Evolutionary conservation across 2,888 invertebrate species (phyloP).

Genomic region (Steromphala cineraria): DNA sequence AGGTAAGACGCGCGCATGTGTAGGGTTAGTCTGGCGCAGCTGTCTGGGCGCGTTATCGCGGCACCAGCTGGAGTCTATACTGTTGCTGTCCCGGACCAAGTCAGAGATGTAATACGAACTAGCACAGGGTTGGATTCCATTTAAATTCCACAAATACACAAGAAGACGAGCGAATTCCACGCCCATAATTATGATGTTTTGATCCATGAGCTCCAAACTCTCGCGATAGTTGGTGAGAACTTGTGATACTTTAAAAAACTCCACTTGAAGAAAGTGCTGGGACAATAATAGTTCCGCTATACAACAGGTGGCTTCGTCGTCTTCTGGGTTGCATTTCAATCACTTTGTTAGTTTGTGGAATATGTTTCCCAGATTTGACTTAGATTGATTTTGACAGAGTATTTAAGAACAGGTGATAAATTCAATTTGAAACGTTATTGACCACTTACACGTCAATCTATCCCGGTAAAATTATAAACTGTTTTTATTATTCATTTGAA

Average conservation of each 20-base stretch:
- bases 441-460: no score
- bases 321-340: no score
- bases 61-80: conserved; percentile 37
- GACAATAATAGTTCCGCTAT: no score
- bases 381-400: no score
- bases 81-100: background rate
- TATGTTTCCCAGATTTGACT: no score
- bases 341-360: no score
- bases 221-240: conserved; percentile 6
- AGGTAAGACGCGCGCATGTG: conserved; percentile 25
- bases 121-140: conserved; percentile 33
- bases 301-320: no score
- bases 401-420: no score
- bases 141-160: conserved; percentile 36
- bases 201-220: background rate
- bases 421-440: no score
- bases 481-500: no score
- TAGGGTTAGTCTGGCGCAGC: conserved; percentile 33
- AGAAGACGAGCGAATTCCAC: conserved; percentile 15
- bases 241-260: background rate
- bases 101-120: conserved; percentile 30
- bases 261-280: no score
- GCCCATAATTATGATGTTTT: conserved; percentile 14
- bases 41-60: conserved; percentile 40
- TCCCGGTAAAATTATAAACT: no score